Percentiles rank a stretch among this genome's conserved stretches.
Evolutionary conservation across 1,140 invertebrate genomes (phyloP).

Genomic region (Phenacoccus solenopsis): DNA sequence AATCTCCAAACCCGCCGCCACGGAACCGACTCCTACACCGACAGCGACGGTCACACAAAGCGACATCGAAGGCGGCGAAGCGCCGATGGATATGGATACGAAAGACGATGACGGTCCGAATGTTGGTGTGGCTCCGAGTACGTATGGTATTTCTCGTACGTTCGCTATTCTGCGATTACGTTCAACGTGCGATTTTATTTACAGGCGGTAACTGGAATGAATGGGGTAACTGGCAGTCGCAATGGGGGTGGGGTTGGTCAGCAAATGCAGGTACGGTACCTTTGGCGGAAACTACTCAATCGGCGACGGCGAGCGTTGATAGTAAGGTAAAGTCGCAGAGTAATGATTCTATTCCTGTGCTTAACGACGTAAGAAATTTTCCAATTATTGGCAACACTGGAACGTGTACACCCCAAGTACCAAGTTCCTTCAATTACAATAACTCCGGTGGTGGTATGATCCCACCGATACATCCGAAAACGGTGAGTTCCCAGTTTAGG

Average conservation of each 20-base stretch:
- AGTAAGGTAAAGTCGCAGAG: not conserved
- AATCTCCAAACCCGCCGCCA: conserved; percentile 31
- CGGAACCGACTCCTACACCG: conserved; percentile 33
- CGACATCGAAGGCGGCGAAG: conserved; percentile 53
- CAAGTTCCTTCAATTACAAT: not conserved
- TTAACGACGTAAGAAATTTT: not conserved
- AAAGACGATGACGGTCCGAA: conserved; percentile 40
- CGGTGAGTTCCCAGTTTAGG: not conserved
- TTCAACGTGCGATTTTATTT: not conserved
- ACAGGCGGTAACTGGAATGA: not conserved
- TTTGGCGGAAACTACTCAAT: not conserved
- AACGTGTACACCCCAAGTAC: not conserved
- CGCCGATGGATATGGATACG: conserved; percentile 69
- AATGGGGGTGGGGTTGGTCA: conserved; percentile 40
- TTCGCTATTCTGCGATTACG: not conserved
- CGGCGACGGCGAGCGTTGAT: not conserved
- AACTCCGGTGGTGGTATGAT: not conserved
- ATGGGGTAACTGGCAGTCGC: conserved; percentile 41
- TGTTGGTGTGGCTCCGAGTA: not conserved
- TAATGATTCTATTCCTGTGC: not conserved
- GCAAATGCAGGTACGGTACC: conserved; percentile 1
- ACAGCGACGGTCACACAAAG: conserved; percentile 29
- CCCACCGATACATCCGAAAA: not conserved
- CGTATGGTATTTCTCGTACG: not conserved
- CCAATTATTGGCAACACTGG: not conserved